Evolutionary conservation across 2,797 vertebrate genomes (phyloP).

Genomic region (Gila robusta): DNA sequence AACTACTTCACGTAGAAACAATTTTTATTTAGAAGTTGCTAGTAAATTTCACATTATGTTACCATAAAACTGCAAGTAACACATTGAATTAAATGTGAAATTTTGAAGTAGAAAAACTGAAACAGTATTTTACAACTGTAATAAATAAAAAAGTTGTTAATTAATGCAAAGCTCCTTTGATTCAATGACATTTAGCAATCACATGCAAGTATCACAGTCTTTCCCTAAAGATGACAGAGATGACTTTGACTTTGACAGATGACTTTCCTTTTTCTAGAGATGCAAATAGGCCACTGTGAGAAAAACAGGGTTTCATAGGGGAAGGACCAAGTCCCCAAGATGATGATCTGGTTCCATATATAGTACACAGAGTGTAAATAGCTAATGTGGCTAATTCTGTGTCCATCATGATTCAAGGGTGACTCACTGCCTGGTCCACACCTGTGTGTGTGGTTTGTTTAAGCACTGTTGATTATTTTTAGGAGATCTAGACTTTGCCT

Average conservation of each 20-base stretch:
- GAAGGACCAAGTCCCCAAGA: constrained; percentile 20
- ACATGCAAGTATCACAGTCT: neutral
- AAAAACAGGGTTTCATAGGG: constrained; percentile 25
- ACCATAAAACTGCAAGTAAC: neutral
- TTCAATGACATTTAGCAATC: neutral
- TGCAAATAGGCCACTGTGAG: constrained; percentile 8
- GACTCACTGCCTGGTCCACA: constrained; percentile 21
- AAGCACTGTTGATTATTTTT: constrained; percentile 40
- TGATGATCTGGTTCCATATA: constrained; percentile 31
- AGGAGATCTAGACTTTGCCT: constrained; percentile 9
- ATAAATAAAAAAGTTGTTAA: neutral
- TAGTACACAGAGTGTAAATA: constrained; percentile 12
- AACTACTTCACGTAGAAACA: neutral
- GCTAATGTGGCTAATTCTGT: constrained; percentile 22
- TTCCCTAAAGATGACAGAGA: neutral
- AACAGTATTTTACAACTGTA: neutral
- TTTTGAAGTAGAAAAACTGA: neutral
- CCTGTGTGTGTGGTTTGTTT: neutral
- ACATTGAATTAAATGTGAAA: neutral
- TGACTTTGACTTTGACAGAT: no score
- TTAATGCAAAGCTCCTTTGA: neutral
- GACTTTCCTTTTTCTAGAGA: neutral
- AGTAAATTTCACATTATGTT: neutral
- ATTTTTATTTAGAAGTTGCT: neutral
- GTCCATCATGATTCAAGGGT: constrained; percentile 39